A percentile compares a stretch with the other conserved stretches of the same genome.
phyloP scores from a whole-genome alignment of 2,888 invertebrate genomes.

The Eupithecia inturbata region DNA sequence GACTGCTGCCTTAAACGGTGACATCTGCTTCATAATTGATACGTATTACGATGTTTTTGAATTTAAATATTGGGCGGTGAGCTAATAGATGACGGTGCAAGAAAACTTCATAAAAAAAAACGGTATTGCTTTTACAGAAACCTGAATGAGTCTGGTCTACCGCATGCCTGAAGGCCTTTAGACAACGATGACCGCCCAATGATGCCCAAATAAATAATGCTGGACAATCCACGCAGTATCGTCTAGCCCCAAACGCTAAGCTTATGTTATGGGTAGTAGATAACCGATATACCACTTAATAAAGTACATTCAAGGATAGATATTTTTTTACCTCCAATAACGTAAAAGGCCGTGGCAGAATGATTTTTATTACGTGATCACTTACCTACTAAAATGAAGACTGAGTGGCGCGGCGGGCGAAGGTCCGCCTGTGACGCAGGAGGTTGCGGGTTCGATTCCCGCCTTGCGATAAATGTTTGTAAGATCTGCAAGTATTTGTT shows the following conservation, averaged over 20 bases:
- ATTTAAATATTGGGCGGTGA: conserved; percentile 36
- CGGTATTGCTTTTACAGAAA: neutral
- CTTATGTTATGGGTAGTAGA: neutral
- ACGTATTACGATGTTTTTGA: conserved; percentile 56
- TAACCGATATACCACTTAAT: neutral
- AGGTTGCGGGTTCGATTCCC: no score
- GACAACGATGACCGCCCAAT: neutral
- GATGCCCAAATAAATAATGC: no score
- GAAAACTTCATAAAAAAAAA: neutral
- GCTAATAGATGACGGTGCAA: neutral
- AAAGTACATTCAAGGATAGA: no score
- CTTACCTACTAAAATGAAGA: no score
- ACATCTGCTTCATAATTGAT: conserved; percentile 78
- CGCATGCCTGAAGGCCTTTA: neutral
- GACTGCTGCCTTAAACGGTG: conserved; percentile 66
- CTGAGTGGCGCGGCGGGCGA: no score
- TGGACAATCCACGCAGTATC: neutral
- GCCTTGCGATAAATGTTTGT: no score
- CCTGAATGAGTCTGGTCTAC: neutral
- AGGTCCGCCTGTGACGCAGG: no score
- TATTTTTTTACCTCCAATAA: no score
- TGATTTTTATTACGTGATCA: no score
- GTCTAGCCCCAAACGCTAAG: neutral
- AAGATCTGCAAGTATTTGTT: no score
- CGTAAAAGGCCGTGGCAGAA: no score